These are phyloP conservation scores for Sander vitreus DNA, from an alignment of 2,113 vertebrate species.

Conservation along the genomic window DNA sequence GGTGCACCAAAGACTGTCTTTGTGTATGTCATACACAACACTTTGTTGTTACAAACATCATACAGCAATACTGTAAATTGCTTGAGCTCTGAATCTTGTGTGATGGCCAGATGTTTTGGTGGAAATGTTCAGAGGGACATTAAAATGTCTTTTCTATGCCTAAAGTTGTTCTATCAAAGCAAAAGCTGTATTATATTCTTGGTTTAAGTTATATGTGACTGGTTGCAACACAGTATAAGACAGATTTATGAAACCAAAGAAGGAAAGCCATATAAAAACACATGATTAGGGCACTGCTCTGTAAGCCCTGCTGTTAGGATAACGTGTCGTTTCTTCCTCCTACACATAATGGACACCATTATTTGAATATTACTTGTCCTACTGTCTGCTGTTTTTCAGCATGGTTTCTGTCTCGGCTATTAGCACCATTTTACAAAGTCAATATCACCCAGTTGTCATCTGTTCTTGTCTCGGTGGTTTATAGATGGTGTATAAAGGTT, in stretches of 20 bases:
- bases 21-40: constrained; percentile 33
- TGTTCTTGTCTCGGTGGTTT: constrained; percentile 14
- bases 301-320: constrained; percentile 33
- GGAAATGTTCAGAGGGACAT: constrained; percentile 32
- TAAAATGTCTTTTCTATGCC: constrained; percentile 31
- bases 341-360: constrained; percentile 23
- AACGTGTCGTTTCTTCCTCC: constrained; percentile 2
- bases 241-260: constrained; percentile 78
- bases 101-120: constrained; percentile 4
- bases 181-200: constrained; percentile 31
- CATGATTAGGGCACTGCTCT: constrained; percentile 31
- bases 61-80: constrained; percentile 68
- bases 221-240: constrained; percentile 32
- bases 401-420: constrained; percentile 42
- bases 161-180: constrained; percentile 24
- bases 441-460: constrained; percentile 28
- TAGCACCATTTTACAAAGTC: constrained; percentile 12
- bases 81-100: constrained; percentile 25
- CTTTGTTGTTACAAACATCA: constrained; percentile 40
- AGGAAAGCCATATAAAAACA: constrained; percentile 78
- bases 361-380: constrained; percentile 8
- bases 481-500: constrained; percentile 8
- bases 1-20: constrained; percentile 77
- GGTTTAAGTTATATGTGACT: constrained; percentile 29
- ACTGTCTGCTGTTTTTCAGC: constrained; percentile 15